These are phyloP conservation scores for Caradrina kadenii DNA, from an alignment of 2,888 invertebrate species.

Conservation along the genomic window DNA sequence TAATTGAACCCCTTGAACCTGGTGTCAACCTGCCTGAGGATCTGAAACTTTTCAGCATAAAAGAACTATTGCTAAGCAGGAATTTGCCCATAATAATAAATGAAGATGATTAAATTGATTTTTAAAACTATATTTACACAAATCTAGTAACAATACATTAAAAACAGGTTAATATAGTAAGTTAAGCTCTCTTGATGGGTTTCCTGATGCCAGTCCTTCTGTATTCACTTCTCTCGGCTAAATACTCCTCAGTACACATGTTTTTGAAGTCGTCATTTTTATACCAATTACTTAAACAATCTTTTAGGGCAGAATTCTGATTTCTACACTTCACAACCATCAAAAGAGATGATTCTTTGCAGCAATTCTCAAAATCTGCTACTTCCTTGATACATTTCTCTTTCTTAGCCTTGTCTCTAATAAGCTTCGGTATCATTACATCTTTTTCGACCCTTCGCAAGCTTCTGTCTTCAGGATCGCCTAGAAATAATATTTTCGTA, in stretches of 20 bases:
- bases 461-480: constrained; percentile 95
- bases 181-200: constrained; percentile 86
- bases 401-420: constrained; percentile 95
- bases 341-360: constrained; percentile 92
- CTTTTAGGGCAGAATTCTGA: constrained; percentile 92
- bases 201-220: constrained; percentile 94
- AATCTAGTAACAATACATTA: constrained; percentile 57
- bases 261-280: constrained; percentile 93
- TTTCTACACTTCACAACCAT: constrained; percentile 94
- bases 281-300: constrained; percentile 95
- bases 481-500: constrained; percentile 81
- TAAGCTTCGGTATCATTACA: constrained; percentile 96
- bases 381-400: constrained; percentile 95
- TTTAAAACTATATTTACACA: constrained; percentile 73
- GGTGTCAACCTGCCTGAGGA: constrained; percentile 83
- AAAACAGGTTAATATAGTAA: constrained; percentile 40
- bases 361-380: constrained; percentile 93
- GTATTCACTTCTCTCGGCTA: constrained; percentile 95
- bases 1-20: constrained; percentile 78
- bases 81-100: constrained; percentile 84
- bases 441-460: constrained; percentile 97
- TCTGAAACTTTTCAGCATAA: constrained; percentile 90
- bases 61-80: constrained; percentile 92
- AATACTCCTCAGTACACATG: constrained; percentile 94
- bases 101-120: constrained; percentile 77